Evolutionary conservation across 1,140 invertebrate genomes (phyloP), one percentile per base, ranked within the genome.

Genomic region (Acromyrmex heyeri): DNA sequence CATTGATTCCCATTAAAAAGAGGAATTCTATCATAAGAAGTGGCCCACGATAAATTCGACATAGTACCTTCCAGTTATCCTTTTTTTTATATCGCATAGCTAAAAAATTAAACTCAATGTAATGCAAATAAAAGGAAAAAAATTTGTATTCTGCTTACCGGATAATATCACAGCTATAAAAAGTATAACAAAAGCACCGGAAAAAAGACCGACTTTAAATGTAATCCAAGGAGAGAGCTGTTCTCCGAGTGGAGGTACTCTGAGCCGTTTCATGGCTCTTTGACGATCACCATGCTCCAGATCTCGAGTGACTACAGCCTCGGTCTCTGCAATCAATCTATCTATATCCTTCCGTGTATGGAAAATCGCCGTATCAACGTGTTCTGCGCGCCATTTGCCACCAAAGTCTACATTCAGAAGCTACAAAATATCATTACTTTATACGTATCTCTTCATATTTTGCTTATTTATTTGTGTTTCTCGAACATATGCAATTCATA

Each of bases 291-390:
- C 98, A 27, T 96, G 96, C 94, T 99, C 98, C 21, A 99, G 95
- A 85, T 98, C 97, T 86, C 96, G 96, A 0, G 98, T 99, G n/a
- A 98, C 97, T 61, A 96, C 94, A 86, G 96, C 96, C 95, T 99
- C 98, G 1, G 97, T 98, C 92, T 99, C 98, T 85, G 96, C 96
- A 85, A 99, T 99, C 14, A 99, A 94, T 69, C 97, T 97, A 92
- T 98, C 97, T 69, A 99, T 98, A 91, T 98, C 98, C 93, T 98
- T 98, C 93, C 98, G 98, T 0, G 96, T 97, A 94, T 98, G 97
- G 94, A 99, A 99, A 75, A 97, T 96, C 2, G 98, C 97, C 14
- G 96, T 95, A 92, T 99, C 98, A 3, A 99, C 98, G 91, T 98
- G 96, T 76, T 97, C 96, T 77, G 97, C 96, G 69, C 97, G 95